Percentiles rank a stretch among this genome's conserved stretches.
Conservation (phyloP, 2,797 vertebrate genomes). For the Picus viridis region DNA sequence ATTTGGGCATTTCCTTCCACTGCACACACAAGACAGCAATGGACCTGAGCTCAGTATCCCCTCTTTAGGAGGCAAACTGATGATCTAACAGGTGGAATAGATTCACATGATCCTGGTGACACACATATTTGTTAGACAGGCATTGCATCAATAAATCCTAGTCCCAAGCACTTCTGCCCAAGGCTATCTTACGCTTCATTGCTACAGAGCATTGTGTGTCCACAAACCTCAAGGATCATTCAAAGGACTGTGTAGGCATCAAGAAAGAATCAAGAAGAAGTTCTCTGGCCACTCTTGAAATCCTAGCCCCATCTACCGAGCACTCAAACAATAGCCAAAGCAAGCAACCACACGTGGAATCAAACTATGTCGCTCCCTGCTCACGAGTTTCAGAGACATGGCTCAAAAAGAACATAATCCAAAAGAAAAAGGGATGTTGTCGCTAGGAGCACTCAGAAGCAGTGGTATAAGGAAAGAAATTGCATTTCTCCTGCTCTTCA, state of each 20-base stretch:
- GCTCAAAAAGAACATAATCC: neutral
- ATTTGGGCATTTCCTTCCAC: neutral
- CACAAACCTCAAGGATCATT: accelerated
- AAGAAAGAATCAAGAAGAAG: neutral
- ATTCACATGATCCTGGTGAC: neutral
- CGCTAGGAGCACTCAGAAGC: neutral
- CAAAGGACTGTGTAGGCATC: accelerated
- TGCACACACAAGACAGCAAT: neutral
- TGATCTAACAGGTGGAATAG: constrained; percentile 20
- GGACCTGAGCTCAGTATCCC: neutral
- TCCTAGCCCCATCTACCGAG: neutral
- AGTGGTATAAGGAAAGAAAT: neutral
- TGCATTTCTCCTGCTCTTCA: neutral
- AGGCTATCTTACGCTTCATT: neutral
- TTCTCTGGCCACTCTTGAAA: neutral
- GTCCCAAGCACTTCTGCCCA: neutral
- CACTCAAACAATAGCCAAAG: neutral
- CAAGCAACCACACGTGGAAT: neutral
- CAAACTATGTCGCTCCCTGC: neutral
- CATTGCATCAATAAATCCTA: neutral
- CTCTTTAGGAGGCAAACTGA: neutral
- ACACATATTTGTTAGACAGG: neutral
- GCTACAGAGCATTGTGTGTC: neutral
- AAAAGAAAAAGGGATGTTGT: neutral
- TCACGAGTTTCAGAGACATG: neutral